phyloP scores from a whole-genome alignment of 2,113 vertebrate genomes.

The Globicephala melas region DNA sequence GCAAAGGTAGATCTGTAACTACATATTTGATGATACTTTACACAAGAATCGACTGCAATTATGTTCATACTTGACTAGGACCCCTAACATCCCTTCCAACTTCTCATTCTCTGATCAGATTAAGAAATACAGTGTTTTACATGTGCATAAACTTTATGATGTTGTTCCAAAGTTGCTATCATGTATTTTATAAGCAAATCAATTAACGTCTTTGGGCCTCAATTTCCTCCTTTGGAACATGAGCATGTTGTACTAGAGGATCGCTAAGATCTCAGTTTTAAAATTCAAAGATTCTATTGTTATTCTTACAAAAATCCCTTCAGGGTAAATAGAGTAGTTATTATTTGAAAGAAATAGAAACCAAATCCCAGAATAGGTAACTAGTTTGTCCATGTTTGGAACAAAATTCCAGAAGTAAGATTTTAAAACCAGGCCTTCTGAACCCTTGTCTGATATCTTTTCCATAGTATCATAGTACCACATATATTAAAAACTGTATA shows the following conservation, averaged over 20 bases:
- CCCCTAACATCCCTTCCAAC: neutral
- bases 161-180: conserved; percentile 8
- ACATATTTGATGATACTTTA: neutral
- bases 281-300: conserved; percentile 2
- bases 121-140: conserved; percentile 9
- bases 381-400: neutral
- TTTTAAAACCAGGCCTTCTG: neutral
- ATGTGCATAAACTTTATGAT: neutral
- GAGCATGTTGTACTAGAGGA: neutral
- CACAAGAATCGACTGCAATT: neutral
- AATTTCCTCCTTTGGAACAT: neutral
- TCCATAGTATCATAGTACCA: neutral
- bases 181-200: conserved; percentile 13
- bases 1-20: neutral
- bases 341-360: conserved; percentile 30
- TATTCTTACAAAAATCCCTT: conserved; percentile 22
- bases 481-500: neutral
- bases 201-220: neutral
- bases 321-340: neutral
- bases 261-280: neutral
- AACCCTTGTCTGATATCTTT: neutral
- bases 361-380: neutral
- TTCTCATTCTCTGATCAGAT: neutral
- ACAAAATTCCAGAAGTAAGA: neutral
- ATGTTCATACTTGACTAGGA: neutral